Percentiles rank a stretch among this genome's conserved stretches.
Evolutionary conservation across 2,113 vertebrate species (phyloP).

Genomic region (Entosphenus tridentatus): DNA sequence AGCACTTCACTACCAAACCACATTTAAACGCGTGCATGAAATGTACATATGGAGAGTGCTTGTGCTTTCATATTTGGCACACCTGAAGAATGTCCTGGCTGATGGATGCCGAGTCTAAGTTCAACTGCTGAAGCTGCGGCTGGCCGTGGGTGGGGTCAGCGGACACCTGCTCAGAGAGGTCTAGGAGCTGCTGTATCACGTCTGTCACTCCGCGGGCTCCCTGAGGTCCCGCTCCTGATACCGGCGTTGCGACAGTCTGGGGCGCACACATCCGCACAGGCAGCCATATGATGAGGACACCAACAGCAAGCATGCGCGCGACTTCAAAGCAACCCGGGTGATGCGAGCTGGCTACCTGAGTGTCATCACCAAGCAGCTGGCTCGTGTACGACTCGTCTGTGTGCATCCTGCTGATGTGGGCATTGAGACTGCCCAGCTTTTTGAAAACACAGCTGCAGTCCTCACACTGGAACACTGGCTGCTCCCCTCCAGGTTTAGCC

Average conservation of each 20-base stretch:
- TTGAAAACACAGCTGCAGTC: conserved; percentile 95
- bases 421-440: conserved; percentile 81
- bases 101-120: conserved; percentile 48
- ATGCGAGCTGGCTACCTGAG: not conserved
- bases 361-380: conserved; percentile 1
- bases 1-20: too few species aligned
- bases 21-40: too few species aligned
- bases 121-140: conserved; percentile 35
- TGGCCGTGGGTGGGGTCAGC: conserved; percentile 42
- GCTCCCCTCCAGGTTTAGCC: conserved; percentile 39
- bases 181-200: conserved; percentile 87
- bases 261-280: not conserved
- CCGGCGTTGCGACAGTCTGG: conserved; percentile 23
- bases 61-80: conserved; percentile 9
- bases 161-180: conserved; percentile 64
- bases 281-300: conserved; percentile 11
- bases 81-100: conserved; percentile 95
- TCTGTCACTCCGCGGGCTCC: conserved; percentile 58
- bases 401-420: conserved; percentile 98
- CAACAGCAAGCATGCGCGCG: not conserved
- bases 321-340: too few species aligned
- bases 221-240: conserved; percentile 26
- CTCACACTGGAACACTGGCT: conserved; percentile 58
- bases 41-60: too few species aligned
- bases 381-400: conserved; percentile 22